Conservation (phyloP, 2,113 vertebrate species). For the Gymnobelideus leadbeateri region DNA sequence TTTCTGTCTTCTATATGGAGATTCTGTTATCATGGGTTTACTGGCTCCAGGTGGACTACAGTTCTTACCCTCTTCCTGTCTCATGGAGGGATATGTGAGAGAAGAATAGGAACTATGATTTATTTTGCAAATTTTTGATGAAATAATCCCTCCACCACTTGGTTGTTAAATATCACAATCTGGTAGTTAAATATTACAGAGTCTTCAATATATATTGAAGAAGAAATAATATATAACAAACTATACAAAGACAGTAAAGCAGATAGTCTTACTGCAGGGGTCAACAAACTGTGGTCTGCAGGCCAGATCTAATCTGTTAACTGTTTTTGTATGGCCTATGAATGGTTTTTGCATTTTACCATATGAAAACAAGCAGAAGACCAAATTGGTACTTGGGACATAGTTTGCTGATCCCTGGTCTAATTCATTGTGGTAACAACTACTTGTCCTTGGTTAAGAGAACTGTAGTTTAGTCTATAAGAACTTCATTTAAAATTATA, state of each 20-base stretch:
- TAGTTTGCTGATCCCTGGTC: not conserved
- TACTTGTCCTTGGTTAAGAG: not conserved
- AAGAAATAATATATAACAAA: not conserved
- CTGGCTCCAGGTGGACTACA: not conserved
- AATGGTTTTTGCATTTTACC: not conserved
- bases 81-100: not conserved
- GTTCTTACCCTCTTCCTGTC: not conserved
- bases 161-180: not conserved
- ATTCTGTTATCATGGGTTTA: not conserved
- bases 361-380: not conserved
- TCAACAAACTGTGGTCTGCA: not conserved
- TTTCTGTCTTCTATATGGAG: no score
- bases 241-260: not conserved
- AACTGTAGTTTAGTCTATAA: not conserved
- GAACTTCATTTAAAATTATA: not conserved
- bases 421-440: not conserved
- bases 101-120: not conserved
- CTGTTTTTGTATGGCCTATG: not conserved
- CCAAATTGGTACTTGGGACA: not conserved
- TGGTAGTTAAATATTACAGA: no score
- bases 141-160: not conserved
- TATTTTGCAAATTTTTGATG: not conserved
- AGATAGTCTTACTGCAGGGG: not conserved
- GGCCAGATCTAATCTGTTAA: not conserved
- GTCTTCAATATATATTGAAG: not conserved